Conservation (phyloP, 2,797 vertebrate genomes). For the Staurois parvus region DNA sequence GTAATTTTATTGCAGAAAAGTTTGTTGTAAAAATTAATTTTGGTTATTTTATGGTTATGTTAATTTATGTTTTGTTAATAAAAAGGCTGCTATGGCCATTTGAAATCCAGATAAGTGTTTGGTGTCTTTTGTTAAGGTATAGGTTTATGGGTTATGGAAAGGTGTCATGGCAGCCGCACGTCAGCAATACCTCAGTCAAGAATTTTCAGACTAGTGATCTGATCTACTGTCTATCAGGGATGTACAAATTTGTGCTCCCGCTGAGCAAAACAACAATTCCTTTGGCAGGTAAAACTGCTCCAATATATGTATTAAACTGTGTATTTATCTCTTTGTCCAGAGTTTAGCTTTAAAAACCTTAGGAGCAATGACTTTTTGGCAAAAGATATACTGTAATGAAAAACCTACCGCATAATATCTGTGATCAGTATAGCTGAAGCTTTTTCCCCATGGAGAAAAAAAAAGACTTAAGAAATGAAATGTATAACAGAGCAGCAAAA, state of each 20-base stretch:
- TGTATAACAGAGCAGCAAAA: conserved; percentile 54
- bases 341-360: conserved; percentile 43
- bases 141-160: too few relatives aligned
- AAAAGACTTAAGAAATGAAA: conserved; percentile 59
- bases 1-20: too few relatives aligned
- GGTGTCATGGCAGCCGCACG: too few relatives aligned
- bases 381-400: conserved; percentile 56
- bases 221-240: not conserved
- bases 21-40: too few relatives aligned
- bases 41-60: too few relatives aligned
- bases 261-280: not conserved
- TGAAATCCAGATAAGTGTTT: too few relatives aligned
- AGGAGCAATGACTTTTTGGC: conserved; percentile 46
- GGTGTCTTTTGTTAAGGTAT: too few relatives aligned
- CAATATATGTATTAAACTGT: not conserved
- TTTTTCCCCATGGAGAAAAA: conserved; percentile 41
- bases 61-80: too few relatives aligned
- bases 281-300: not conserved
- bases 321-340: not conserved
- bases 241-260: too few relatives aligned
- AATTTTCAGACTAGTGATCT: too few relatives aligned
- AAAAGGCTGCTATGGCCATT: too few relatives aligned
- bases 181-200: too few relatives aligned
- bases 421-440: conserved; percentile 56
- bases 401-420: conserved; percentile 55